Evolutionary conservation across 2,113 vertebrate genomes (phyloP).

Genomic region (Limnothrissa miodon): DNA sequence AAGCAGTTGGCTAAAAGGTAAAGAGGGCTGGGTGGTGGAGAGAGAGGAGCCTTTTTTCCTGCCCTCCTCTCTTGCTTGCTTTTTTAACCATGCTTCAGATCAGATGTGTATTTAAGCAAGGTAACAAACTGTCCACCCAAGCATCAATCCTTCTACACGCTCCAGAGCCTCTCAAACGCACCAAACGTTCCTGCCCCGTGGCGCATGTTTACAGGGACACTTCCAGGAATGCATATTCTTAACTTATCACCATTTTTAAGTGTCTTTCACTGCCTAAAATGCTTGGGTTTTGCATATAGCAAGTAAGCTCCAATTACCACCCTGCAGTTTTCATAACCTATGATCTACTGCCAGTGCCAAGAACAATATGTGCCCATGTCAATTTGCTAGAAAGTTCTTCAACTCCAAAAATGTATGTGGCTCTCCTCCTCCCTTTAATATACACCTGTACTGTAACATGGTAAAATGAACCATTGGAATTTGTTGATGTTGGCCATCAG

Average conservation of each 20-base stretch:
- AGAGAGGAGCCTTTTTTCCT: neutral
- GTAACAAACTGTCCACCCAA: constrained; percentile 16
- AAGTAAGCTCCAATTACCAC: neutral
- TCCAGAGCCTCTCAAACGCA: neutral
- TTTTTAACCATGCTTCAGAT: constrained; percentile 4
- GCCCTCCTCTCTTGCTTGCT: neutral
- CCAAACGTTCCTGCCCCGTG: neutral
- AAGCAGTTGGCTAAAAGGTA: neutral
- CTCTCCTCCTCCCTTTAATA: neutral
- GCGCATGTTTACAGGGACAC: constrained; percentile 34
- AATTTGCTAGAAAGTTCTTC: constrained; percentile 10
- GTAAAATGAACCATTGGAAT: constrained; percentile 7
- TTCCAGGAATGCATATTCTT: constrained; percentile 31
- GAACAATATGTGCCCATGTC: neutral
- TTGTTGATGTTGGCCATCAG: constrained; percentile 21
- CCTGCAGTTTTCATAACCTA: neutral
- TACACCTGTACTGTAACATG: constrained; percentile 20
- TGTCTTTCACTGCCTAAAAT: neutral
- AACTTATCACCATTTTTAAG: neutral
- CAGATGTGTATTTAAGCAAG: constrained; percentile 9
- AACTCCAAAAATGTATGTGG: neutral
- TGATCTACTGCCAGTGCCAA: constrained; percentile 23
- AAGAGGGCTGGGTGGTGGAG: neutral
- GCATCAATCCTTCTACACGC: constrained; percentile 24
- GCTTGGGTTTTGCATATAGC: neutral